Evolutionary conservation across 1,140 invertebrate species (phyloP), one percentile per base, ranked within the genome.

Genomic region (Ooceraea biroi): DNA sequence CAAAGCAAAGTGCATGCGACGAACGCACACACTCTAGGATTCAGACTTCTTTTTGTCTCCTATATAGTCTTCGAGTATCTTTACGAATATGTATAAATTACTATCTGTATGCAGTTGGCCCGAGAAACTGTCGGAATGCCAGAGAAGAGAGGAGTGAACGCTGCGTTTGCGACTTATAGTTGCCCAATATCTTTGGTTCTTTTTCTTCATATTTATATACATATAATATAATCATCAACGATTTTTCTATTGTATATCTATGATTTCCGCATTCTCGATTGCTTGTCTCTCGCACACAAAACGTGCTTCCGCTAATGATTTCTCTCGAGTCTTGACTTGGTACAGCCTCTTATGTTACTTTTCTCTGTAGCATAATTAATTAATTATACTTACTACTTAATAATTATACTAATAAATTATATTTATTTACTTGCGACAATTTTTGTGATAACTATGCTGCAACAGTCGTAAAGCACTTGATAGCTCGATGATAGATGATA

Each of bases 1-100:
- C 61, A 89, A 88, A 84, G 84, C 71, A 46, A 85, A 86, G 76
- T 91, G 90, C 91, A 91, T 91, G 91, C 69, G 77, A 89, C 77
- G 86, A 78, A 93, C 89, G 93, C 93, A 94, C 90, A 94, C 93
- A 94, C 93, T 94, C 93, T 94, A 93, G 93, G 91, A 94, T 94
- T 94, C 91, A 93, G 90, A 85, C 92, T 91, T 92, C 84, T 93
- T 82, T 92, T 83, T 92, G 71, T 89, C 90, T 91, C 85, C 84
- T 89, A 46, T 77, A 46, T 78, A 71, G n/a, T n/a, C n/a, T 8
- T 60, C 46, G 25, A 60, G 48, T 91, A 82, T 82, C 36, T 80
- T 63, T 73, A 72, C 52, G 46, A 74, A 52, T 68, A 46, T 68
- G 63, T 30, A 71, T 77, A 85, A 65, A 88, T 88, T 89, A 88